Evolutionary conservation across 2,888 invertebrate genomes (phyloP).

Genomic region (Xylota segnis): DNA sequence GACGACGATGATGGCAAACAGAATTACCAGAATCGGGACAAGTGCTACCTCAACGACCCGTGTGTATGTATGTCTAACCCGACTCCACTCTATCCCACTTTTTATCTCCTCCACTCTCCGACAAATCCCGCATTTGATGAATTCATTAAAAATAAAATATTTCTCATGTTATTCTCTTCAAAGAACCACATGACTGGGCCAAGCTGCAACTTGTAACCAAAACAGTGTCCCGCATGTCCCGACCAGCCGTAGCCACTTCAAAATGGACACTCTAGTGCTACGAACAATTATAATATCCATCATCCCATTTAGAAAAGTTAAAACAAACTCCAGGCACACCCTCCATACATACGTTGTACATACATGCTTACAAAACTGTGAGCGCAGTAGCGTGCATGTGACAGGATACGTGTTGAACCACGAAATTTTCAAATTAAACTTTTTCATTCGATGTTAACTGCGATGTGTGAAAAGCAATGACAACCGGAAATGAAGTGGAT

Average conservation of each 20-base stretch:
- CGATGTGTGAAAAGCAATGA: conserved; percentile 66
- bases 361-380: conserved; percentile 21
- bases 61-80: too few species aligned
- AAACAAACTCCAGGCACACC: conserved; percentile 21
- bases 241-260: conserved; percentile 29
- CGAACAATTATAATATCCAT: conserved; percentile 70
- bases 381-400: conserved; percentile 58
- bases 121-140: too few species aligned
- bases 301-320: conserved; percentile 63
- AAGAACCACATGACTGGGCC: background rate
- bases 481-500: conserved; percentile 75
- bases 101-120: too few species aligned
- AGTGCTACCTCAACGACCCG: too few species aligned
- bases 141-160: too few species aligned
- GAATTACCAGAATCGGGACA: too few species aligned
- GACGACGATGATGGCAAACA: too few species aligned
- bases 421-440: conserved; percentile 76
- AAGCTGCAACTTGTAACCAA: background rate
- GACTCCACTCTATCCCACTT: too few species aligned
- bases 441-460: conserved; percentile 75
- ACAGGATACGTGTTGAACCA: conserved; percentile 76
- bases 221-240: conserved; percentile 22
- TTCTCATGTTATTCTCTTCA: background rate
- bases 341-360: background rate
- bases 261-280: conserved; percentile 40